phyloP scores from a whole-genome alignment of 2,797 vertebrate species.

The Alauda arvensis region DNA sequence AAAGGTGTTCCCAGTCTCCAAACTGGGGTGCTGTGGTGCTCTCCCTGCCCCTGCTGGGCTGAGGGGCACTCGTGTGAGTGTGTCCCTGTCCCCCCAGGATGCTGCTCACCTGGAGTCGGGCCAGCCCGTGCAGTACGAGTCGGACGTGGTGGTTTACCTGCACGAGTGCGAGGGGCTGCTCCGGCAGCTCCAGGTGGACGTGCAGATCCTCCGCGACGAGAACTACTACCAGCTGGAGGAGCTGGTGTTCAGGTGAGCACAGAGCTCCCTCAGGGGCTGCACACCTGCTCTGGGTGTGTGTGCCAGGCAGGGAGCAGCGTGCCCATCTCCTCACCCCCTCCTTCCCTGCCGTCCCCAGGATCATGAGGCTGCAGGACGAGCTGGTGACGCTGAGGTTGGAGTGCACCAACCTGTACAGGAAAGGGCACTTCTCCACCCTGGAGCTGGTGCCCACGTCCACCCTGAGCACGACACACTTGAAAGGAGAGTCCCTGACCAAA shows the following conservation, averaged over 20 bases:
- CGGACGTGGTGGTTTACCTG: slow-evolving; percentile 87
- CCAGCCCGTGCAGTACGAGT: slow-evolving; percentile 84
- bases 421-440: slow-evolving; percentile 84
- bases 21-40: neutral
- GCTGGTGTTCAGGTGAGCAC: slow-evolving; percentile 86
- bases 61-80: neutral
- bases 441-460: slow-evolving; percentile 68
- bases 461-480: slow-evolving; percentile 64
- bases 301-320: fast-evolving
- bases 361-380: slow-evolving; percentile 90
- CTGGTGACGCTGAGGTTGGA: slow-evolving; percentile 90
- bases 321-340: fast-evolving
- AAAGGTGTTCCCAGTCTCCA: neutral
- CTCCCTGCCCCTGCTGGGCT: neutral
- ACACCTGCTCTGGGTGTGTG: fast-evolving
- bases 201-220: slow-evolving; percentile 89
- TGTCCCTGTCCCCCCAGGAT: slow-evolving; percentile 73
- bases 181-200: slow-evolving; percentile 85
- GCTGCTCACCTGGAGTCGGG: slow-evolving; percentile 88
- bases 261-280: neutral
- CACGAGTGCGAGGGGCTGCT: slow-evolving; percentile 90
- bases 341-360: slow-evolving; percentile 65
- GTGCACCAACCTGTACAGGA: slow-evolving; percentile 92
- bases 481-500: slow-evolving; percentile 68
- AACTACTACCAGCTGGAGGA: slow-evolving; percentile 96